Evolutionary conservation across 2,888 invertebrate genomes (phyloP), one percentile per base, ranked within the genome.

Genomic region (Siphonodentalium dalli): DNA sequence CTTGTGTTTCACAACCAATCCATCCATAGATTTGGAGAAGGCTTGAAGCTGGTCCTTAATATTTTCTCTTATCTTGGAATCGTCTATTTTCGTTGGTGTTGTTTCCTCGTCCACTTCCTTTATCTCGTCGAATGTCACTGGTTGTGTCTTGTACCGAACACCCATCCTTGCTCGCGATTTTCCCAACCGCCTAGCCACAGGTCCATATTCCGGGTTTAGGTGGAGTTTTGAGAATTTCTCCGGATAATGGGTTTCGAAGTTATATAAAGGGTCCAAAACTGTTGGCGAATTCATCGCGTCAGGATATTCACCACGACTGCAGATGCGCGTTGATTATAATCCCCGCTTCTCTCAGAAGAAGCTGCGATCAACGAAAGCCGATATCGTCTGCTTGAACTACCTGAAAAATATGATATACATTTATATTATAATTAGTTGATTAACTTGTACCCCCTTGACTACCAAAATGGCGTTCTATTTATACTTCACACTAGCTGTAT

Each of bases 41-140:
- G 74, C 74, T 47, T 75, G 71, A 37, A 77, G 71, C 54, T 74
- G 72, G 28, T 62, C 61, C 56, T 64, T 70, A 1, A 37, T 53
- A 43, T 60, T 60, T 18, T 58, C 61, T 2, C 18, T n/a, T 28
- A 50, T 45, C 2, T 35, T n/a, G n/a, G 51, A 48, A 21, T 63
- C 61, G 34, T 63, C 63, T 21, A 65, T 65, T 46, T 59, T 63
- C 33, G 60, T 62, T n/a, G n/a, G n/a, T n/a, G n/a, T n/a, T 27
- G 54, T 64, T 45, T 68, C 68, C 73, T 88, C 89, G 68, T 88
- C 88, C 18, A 89, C 88, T 82, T 89, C 89, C 86, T 88, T 82
- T 65, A 90, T 90, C 83, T 90, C 90, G 34, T 89, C 87, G 79
- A 90, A 90, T 38, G 90, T 90, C 63, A 90, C 87, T 1, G 89